These are phyloP conservation scores for Tanytarsus gracilentus DNA, from an alignment of 2,888 invertebrate genomes.

Conservation along the genomic window DNA sequence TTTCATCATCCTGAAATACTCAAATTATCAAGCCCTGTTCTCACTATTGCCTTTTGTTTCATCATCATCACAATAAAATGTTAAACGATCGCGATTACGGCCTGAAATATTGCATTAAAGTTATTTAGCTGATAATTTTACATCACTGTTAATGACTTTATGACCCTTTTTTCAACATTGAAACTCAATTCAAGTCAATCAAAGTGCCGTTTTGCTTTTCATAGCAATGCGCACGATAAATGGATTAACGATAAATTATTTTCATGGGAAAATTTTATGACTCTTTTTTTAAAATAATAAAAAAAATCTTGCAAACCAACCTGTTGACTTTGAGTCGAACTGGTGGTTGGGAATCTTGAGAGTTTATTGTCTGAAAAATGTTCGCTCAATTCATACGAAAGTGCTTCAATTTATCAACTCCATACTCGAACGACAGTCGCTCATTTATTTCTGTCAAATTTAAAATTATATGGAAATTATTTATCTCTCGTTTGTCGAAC, in stretches of 20 bases:
- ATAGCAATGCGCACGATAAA: background rate
- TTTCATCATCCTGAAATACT: no score
- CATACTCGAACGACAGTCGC: conserved; percentile 1
- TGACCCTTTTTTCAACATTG: no score
- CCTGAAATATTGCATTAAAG: no score
- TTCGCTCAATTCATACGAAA: conserved; percentile 18
- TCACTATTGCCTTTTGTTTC: no score
- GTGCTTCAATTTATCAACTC: conserved; percentile 21
- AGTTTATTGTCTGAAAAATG: conserved; percentile 9
- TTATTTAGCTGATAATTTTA: no score
- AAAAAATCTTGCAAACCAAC: background rate
- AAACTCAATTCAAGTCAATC: conserved; percentile 3
- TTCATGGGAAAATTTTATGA: conserved; percentile 4
- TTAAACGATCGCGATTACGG: no score
- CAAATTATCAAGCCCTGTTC: no score
- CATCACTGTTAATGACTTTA: no score
- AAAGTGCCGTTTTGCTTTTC: conserved; percentile 6
- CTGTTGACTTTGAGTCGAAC: background rate
- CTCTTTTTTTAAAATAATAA: background rate
- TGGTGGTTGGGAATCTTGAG: no score
- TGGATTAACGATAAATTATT: background rate
- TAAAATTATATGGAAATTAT: conserved; percentile 20
- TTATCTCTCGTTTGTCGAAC: conserved; percentile 15
- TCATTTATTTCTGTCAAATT: conserved; percentile 28
- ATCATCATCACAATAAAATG: no score